phyloP scores from a whole-genome alignment of 1,140 invertebrate species.

The Dolichoris vasculosae region DNA sequence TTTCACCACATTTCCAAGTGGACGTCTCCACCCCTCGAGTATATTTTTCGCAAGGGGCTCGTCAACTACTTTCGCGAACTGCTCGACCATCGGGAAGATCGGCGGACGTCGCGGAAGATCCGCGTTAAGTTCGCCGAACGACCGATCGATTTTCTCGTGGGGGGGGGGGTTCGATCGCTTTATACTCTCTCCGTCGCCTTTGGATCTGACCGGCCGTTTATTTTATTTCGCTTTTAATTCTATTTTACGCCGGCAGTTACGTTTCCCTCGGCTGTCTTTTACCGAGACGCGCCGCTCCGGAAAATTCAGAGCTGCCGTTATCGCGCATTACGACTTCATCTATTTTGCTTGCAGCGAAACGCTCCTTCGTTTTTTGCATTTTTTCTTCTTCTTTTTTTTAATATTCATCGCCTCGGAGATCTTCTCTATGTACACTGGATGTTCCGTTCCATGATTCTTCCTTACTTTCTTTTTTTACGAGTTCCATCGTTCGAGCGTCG shows the following conservation, averaged over 20 bases:
- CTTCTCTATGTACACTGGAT: not conserved
- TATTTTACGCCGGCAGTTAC: conserved; percentile 34
- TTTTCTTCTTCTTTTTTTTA: not conserved
- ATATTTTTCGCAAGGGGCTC: not conserved
- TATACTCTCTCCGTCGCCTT: not conserved
- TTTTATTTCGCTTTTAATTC: conserved; percentile 30
- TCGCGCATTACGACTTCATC: not conserved
- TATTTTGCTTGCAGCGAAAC: not conserved
- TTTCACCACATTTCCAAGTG: too few species aligned
- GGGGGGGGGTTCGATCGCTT: not conserved
- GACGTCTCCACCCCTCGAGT: not conserved
- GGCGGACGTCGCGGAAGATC: too few species aligned
- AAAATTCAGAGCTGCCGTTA: not conserved
- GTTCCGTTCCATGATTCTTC: not conserved
- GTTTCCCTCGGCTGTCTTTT: not conserved
- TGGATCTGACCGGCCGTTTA: not conserved
- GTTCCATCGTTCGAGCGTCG: not conserved
- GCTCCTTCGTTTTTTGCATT: too few species aligned
- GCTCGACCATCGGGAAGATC: too few species aligned
- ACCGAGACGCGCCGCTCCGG: not conserved
- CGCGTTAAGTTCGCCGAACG: too few species aligned
- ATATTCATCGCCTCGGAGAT: not conserved
- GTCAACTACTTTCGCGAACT: not conserved
- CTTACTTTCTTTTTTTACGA: not conserved
- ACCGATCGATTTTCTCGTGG: not conserved